phyloP scores from a whole-genome alignment of 2,113 vertebrate genomes.

The Aplodontia rufa region DNA sequence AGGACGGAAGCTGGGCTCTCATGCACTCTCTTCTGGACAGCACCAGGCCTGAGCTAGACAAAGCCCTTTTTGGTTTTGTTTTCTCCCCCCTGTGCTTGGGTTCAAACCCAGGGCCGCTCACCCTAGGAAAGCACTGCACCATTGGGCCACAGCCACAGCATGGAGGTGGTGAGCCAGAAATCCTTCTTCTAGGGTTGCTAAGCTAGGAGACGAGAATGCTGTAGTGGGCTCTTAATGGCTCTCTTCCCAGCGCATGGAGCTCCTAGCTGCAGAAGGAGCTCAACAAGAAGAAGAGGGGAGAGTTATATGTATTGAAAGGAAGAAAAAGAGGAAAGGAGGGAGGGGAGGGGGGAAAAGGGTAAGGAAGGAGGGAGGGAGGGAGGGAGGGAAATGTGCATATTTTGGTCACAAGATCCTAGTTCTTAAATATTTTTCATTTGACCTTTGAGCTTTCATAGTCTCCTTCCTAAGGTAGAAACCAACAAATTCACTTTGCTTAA shows the following conservation, averaged over 20 bases:
- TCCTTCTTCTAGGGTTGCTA: neutral
- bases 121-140: neutral
- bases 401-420: neutral
- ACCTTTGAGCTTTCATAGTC: neutral
- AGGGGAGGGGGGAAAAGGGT: rapidly evolving
- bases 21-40: neutral
- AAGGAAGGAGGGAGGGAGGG: neutral
- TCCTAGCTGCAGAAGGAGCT: neutral
- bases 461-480: neutral
- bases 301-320: rapidly evolving
- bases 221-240: rapidly evolving
- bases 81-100: neutral
- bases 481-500: neutral
- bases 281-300: neutral
- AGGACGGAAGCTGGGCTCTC: neutral
- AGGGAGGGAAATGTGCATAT: too few relatives aligned
- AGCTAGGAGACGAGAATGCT: neutral
- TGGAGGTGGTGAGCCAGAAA: neutral
- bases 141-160: neutral
- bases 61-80: too few relatives aligned
- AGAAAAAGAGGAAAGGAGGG: too few relatives aligned
- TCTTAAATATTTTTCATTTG: neutral
- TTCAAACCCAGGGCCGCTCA: neutral
- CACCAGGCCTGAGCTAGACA: neutral
- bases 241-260: neutral